Evolutionary conservation across 1,140 invertebrate genomes (phyloP), one percentile per base, ranked within the genome.

Genomic region (Probaryconus sp.): DNA sequence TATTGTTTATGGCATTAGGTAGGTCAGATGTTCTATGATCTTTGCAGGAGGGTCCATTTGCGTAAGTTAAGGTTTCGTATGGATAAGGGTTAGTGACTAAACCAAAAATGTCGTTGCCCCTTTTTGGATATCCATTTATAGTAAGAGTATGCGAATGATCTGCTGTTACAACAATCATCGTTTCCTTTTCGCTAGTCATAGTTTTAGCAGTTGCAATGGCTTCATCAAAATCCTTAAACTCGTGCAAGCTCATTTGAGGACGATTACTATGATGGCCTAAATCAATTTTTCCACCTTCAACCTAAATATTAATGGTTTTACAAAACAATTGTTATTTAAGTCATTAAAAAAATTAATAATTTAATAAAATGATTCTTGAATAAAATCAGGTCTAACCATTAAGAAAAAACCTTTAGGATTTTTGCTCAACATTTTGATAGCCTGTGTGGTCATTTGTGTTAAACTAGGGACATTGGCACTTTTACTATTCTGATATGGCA

Each of bases 381-480:
- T n/a, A n/a, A n/a, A n/a, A n/a, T n/a, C n/a, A n/a, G n/a, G n/a
- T n/a, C n/a, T 88, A 20, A 91, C 88, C 78, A 92, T 88, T 10
- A 91, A 79, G 26, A 91, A 85, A 75, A 89, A 91, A 76, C 90
- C 90, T 37, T 91, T 91, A 31, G 84, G 88, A 83, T 91, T 94
- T 76, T 92, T 93, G n/a, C 87, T 85, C 6, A 97, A 86, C 64
- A 97, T 90, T 38, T 91, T 88, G 9, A 97, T 90, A 0, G 95
- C 95, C 20, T 92, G 92, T 48, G 89, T 85, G 0, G 94, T 95
- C 95, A 97, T 96, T 42, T 96, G 93, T 0, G 91, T 89, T 1
- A 97, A 81, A 5, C 90, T 90, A 0, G 93, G 93, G 0, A 60
- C 75, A 0, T 58, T 33, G 31, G 89, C 85, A 1, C 89, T 84